These are phyloP conservation scores for Argyrosomus japonicus DNA, from an alignment of 2,113 vertebrate species.

Conservation along the genomic window DNA sequence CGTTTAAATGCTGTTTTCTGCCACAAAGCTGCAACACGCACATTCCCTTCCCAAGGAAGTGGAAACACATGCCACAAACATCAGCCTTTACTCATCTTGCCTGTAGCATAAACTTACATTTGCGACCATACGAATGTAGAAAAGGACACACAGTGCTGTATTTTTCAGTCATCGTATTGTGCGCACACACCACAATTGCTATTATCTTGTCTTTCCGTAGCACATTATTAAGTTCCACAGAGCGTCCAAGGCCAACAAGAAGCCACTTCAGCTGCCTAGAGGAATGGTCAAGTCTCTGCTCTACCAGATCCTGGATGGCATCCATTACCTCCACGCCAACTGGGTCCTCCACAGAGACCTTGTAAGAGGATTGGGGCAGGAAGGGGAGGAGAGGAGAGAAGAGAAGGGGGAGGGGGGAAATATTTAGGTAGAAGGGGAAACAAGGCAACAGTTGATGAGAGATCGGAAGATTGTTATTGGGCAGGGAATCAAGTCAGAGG, in stretches of 20 bases:
- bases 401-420: neutral
- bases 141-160: neutral
- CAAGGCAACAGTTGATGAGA: conserved; percentile 33
- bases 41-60: conserved; percentile 44
- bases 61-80: conserved; percentile 55
- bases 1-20: conserved; percentile 56
- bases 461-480: conserved; percentile 1
- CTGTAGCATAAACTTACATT: conserved; percentile 22
- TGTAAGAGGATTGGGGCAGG: conserved; percentile 86
- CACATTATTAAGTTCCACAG: conserved; percentile 99
- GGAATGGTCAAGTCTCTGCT: conserved; percentile 99
- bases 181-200: neutral
- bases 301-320: conserved; percentile 99
- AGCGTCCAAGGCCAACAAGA: conserved; percentile 99
- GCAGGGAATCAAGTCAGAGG: neutral
- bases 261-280: conserved; percentile 98
- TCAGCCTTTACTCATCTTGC: conserved; percentile 21
- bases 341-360: conserved; percentile 99
- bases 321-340: conserved; percentile 99
- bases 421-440: conserved; percentile 40
- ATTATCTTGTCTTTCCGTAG: conserved; percentile 83
- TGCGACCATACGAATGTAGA: neutral
- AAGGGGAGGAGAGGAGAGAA: neutral
- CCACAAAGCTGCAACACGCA: conserved; percentile 48
- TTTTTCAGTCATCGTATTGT: neutral